These are phyloP conservation scores for Chrysotoxum bicinctum DNA, from an alignment of 2,888 invertebrate species.

Conservation along the genomic window DNA sequence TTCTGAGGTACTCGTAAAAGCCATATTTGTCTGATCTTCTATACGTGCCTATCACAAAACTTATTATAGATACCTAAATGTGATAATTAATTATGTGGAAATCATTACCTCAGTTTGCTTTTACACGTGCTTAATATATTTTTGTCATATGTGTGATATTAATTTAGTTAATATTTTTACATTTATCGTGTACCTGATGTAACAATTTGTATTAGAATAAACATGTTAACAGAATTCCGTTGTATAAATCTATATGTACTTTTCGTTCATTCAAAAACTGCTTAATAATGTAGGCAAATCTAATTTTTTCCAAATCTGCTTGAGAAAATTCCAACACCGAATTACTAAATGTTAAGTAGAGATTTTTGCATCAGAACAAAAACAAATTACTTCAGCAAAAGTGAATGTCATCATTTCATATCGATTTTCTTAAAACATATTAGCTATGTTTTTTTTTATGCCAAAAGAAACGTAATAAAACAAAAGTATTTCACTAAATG, in stretches of 20 bases:
- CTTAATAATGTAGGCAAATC: no score
- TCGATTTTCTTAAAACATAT: no score
- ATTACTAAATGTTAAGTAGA: no score
- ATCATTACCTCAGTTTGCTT: neutral
- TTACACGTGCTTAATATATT: neutral
- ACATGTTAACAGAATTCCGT: neutral
- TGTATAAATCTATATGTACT: neutral
- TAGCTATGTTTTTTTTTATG: no score
- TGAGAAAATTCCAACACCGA: no score
- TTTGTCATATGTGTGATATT: neutral
- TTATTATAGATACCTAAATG: neutral
- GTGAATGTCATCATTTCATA: no score
- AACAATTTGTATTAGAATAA: neutral
- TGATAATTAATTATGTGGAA: constrained; percentile 6
- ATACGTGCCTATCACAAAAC: neutral
- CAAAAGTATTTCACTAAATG: no score
- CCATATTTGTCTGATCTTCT: neutral
- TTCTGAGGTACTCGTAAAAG: neutral
- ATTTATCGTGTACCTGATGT: neutral
- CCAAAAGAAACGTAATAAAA: no score
- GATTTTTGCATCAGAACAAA: no score
- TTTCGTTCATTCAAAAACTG: neutral
- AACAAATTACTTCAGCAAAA: no score
- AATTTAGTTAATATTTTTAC: neutral
- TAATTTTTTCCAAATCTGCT: no score